These are phyloP conservation scores for Drosophila tani DNA, from an alignment of 1,140 invertebrate genomes.

Conservation along the genomic window DNA sequence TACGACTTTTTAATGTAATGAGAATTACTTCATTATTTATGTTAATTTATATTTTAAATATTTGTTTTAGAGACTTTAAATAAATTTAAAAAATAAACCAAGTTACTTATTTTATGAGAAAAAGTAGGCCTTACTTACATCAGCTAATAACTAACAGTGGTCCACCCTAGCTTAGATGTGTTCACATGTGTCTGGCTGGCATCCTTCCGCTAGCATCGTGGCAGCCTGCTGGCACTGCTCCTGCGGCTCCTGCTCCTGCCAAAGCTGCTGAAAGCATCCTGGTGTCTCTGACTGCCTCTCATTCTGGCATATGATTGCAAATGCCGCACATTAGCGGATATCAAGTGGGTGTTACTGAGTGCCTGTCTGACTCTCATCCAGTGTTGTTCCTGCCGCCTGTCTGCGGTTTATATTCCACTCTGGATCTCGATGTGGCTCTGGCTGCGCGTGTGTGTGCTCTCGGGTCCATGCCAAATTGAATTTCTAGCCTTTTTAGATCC, in stretches of 20 bases:
- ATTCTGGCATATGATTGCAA: conserved; percentile 80
- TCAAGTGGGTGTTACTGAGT: conserved; percentile 82
- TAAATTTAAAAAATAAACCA: no score
- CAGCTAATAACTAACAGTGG: background rate
- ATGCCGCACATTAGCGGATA: conserved; percentile 83
- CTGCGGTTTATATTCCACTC: conserved; percentile 59
- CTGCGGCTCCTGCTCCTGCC: conserved; percentile 3
- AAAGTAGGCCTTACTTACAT: no score
- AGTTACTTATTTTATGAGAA: no score
- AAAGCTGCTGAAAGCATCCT: conserved; percentile 45
- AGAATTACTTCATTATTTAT: no score
- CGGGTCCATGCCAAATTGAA: conserved; percentile 79
- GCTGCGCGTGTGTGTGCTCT: conserved; percentile 29
- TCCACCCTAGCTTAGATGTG: conserved; percentile 25
- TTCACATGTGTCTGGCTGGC: conserved; percentile 36
- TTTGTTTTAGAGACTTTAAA: no score
- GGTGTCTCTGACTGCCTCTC: conserved; percentile 45
- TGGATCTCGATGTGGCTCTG: conserved; percentile 14
- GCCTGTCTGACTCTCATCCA: conserved; percentile 53
- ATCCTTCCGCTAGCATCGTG: conserved; percentile 38
- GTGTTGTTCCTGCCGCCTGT: conserved; percentile 36
- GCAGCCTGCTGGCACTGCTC: conserved; percentile 1
- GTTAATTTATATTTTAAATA: no score
- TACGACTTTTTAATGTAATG: no score
- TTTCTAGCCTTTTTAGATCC: conserved; percentile 83